Evolutionary conservation across 2,113 vertebrate genomes (phyloP).

Genomic region (Poeciliopsis prolifica): DNA sequence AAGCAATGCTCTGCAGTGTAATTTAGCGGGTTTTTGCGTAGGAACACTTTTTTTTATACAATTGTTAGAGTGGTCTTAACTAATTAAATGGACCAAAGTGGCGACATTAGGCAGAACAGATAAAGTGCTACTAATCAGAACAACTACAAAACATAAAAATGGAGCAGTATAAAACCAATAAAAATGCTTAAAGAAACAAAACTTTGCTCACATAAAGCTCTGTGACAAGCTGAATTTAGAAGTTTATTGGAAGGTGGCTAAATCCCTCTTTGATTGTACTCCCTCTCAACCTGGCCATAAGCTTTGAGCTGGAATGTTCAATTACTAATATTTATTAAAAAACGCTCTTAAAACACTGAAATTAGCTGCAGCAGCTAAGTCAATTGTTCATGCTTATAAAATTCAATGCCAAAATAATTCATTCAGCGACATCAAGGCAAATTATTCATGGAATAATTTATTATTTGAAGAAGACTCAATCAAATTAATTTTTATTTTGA

Average conservation of each 20-base stretch:
- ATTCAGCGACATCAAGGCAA: conserved; percentile 34
- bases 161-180: no score
- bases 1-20: no score
- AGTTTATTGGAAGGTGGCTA: neutral
- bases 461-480: conserved; percentile 43
- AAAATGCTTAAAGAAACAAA: neutral
- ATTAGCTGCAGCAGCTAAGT: conserved; percentile 6
- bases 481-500: conserved; percentile 58
- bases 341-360: neutral
- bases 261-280: neutral
- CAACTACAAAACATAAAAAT: no score
- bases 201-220: neutral
- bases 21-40: no score
- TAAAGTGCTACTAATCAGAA: no score
- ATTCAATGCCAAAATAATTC: conserved; percentile 7
- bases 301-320: neutral
- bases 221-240: neutral
- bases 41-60: neutral
- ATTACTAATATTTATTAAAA: neutral
- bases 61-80: neutral
- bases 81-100: neutral
- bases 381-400: conserved; percentile 8
- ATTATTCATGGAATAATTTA: conserved; percentile 50
- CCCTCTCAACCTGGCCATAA: neutral
- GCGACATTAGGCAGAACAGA: neutral